Conservation (phyloP, 2,888 invertebrate genomes). For the Pherbina coryleti region DNA sequence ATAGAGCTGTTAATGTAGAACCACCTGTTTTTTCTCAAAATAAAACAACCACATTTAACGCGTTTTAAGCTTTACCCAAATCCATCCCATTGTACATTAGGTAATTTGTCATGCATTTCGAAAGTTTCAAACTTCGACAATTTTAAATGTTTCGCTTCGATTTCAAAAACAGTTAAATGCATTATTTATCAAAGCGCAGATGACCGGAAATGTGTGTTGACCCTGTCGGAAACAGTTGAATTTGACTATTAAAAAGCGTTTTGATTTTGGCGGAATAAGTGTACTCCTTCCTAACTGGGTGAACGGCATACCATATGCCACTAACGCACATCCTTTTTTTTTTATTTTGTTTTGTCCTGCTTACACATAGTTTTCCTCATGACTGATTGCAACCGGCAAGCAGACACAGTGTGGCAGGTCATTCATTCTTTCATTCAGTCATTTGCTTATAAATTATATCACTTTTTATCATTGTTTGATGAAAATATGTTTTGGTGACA, state of each 20-base stretch:
- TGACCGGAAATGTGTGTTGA: conserved; percentile 40
- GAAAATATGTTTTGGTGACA: conserved; percentile 70
- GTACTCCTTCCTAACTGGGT: not conserved
- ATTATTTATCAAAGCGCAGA: conserved; percentile 53
- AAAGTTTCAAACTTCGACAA: conserved; percentile 43
- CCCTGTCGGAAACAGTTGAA: conserved; percentile 39
- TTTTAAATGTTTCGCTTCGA: conserved; percentile 43
- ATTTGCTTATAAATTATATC: conserved; percentile 63
- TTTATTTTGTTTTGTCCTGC: not conserved
- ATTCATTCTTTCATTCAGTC: conserved; percentile 51
- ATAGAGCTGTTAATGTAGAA: no score
- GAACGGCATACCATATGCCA: no score
- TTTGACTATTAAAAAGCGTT: conserved; percentile 7
- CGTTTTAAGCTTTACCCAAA: not conserved
- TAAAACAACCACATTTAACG: no score
- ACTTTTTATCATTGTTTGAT: conserved; percentile 43
- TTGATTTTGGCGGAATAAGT: not conserved
- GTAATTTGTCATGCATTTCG: conserved; percentile 40
- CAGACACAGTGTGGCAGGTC: conserved; percentile 50
- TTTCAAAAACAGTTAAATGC: conserved; percentile 61
- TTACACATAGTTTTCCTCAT: not conserved
- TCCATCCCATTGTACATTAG: conserved; percentile 31
- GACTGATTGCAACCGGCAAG: conserved; percentile 11
- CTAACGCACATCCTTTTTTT: not conserved
- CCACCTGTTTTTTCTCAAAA: no score